Conservation (phyloP, 2,113 vertebrate species). For the Microcebus ravelobensis region DNA sequence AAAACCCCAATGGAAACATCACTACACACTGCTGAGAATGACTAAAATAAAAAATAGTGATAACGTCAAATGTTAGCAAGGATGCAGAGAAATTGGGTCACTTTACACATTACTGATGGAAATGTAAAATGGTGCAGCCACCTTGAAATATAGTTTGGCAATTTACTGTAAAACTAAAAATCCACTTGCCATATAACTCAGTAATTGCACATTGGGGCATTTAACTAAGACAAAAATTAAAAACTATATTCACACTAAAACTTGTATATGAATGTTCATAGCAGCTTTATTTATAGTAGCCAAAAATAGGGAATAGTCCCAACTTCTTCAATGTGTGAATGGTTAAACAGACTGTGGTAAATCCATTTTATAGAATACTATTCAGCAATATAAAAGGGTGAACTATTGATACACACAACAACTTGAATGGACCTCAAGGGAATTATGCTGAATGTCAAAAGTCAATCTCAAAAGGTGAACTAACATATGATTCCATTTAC, state of each 20-base stretch:
- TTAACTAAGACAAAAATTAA: slow-evolving; percentile 9
- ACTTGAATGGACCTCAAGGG: neutral
- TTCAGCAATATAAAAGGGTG: neutral
- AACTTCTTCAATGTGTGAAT: neutral
- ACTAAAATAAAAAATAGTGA: neutral
- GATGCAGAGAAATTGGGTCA: neutral
- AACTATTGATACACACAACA: neutral
- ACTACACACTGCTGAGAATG: neutral
- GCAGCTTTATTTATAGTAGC: neutral
- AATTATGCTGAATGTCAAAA: neutral
- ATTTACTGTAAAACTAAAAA: slow-evolving; percentile 36
- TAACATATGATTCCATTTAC: neutral
- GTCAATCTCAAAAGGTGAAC: neutral
- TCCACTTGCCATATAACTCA: neutral
- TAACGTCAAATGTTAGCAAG: neutral
- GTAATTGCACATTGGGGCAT: neutral
- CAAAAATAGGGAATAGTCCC: neutral
- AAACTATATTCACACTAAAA: neutral
- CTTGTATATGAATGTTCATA: neutral
- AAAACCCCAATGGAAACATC: neutral
- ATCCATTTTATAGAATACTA: neutral
- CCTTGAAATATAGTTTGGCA: neutral
- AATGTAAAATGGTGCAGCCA: neutral
- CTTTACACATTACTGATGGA: neutral
- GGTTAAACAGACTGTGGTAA: neutral